phyloP scores from a whole-genome alignment of 2,888 invertebrate species.

The Dryadula phaetusa region DNA sequence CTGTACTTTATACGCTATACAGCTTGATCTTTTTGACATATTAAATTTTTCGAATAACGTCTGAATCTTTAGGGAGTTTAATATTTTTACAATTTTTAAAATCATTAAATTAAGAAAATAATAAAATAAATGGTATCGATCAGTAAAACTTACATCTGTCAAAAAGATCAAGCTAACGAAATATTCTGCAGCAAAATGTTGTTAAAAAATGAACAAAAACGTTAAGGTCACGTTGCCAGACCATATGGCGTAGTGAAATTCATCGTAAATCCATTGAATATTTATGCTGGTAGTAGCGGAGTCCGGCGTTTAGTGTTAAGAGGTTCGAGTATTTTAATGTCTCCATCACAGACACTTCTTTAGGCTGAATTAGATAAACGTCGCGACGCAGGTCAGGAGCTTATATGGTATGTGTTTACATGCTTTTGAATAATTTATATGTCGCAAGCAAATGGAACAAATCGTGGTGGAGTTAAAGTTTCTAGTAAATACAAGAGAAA shows the following conservation, averaged over 20 bases:
- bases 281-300: constrained; percentile 41
- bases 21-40: no score
- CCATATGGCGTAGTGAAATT: constrained; percentile 61
- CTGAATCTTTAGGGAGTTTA: no score
- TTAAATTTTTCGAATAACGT: no score
- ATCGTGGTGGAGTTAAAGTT: constrained; percentile 44
- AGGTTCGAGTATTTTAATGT: constrained; percentile 69
- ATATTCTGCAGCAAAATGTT: background rate
- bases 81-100: no score
- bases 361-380: constrained; percentile 50
- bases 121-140: no score
- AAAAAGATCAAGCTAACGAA: no score
- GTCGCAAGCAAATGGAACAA: constrained; percentile 44
- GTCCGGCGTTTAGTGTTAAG: constrained; percentile 49
- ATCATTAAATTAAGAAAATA: no score
- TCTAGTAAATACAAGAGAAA: constrained; percentile 8
- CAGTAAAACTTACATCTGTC: no score
- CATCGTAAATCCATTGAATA: constrained; percentile 50
- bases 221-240: constrained; percentile 51
- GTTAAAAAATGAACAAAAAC: constrained; percentile 33
- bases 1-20: background rate
- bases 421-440: constrained; percentile 51
- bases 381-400: constrained; percentile 51
- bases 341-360: constrained; percentile 62
- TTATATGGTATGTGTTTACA: constrained; percentile 50